A percentile compares a stretch with the other conserved stretches of the same genome.
Conservation (phyloP, 2,113 vertebrate genomes). For the Tonatia bakeri region DNA sequence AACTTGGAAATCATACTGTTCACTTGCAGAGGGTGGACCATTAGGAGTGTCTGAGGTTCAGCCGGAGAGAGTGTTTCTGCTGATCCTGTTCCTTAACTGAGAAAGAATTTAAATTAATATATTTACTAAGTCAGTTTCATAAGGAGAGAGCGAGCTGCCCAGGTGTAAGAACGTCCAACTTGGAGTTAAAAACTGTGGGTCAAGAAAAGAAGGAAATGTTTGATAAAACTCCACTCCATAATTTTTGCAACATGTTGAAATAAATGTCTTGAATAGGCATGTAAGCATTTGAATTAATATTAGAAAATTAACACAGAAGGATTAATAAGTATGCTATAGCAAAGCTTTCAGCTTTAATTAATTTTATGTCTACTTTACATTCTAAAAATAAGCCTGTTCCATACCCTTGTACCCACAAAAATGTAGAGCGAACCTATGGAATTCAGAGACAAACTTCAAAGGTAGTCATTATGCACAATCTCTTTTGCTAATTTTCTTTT, state of each 20-base stretch:
- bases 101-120: rapidly evolving
- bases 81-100: rapidly evolving
- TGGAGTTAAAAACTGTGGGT: background rate
- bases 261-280: background rate
- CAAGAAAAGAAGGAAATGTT: background rate
- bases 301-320: background rate
- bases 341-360: background rate
- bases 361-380: background rate
- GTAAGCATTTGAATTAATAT: background rate
- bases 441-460: slow-evolving; percentile 35
- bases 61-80: background rate
- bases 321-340: background rate
- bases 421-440: background rate
- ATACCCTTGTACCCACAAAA: background rate
- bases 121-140: background rate
- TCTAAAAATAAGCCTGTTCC: background rate
- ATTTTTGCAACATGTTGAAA: background rate
- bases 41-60: background rate
- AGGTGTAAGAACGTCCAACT: background rate
- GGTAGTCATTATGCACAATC: background rate
- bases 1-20: background rate
- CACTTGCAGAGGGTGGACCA: background rate
- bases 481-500: background rate
- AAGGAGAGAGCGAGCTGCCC: background rate
- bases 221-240: background rate